Evolutionary conservation across 2,888 invertebrate genomes (phyloP).

Genomic region (Drosophila recens): DNA sequence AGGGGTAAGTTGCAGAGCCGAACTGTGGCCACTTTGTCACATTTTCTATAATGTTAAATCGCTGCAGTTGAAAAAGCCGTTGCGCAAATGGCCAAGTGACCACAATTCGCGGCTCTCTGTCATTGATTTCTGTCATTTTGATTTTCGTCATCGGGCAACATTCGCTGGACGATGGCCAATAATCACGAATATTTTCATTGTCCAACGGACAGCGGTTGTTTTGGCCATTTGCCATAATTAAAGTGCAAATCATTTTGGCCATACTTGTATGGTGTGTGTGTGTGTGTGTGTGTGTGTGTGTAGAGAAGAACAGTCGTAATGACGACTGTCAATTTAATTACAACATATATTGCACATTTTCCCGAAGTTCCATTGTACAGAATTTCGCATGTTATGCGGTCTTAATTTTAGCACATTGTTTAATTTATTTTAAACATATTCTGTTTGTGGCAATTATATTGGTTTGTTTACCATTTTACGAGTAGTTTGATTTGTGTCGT

Average conservation of each 20-base stretch:
- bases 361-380: conserved; percentile 24
- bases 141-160: conserved; percentile 38
- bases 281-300: background rate
- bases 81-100: conserved; percentile 57
- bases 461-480: conserved; percentile 32
- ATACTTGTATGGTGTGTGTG: background rate
- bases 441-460: conserved; percentile 61
- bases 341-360: conserved; percentile 68
- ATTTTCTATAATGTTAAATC: conserved; percentile 44
- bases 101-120: conserved; percentile 54
- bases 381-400: conserved; percentile 63
- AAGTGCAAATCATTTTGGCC: conserved; percentile 54
- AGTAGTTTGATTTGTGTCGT: conserved; percentile 51
- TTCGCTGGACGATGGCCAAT: conserved; percentile 7
- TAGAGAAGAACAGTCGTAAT: background rate
- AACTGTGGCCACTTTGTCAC: conserved; percentile 46
- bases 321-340: conserved; percentile 74
- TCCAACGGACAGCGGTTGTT: conserved; percentile 4
- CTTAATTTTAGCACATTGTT: conserved; percentile 68
- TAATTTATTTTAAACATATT: conserved; percentile 72
- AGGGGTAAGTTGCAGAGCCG: conserved; percentile 6
- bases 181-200: conserved; percentile 1
- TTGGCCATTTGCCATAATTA: conserved; percentile 64
- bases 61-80: conserved; percentile 31
- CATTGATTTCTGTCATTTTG: conserved; percentile 66